A percentile compares a stretch with the other conserved stretches of the same genome.
These are phyloP conservation scores for Drosophila cardini DNA, from an alignment of 1,140 invertebrate species.

Conservation along the genomic window DNA sequence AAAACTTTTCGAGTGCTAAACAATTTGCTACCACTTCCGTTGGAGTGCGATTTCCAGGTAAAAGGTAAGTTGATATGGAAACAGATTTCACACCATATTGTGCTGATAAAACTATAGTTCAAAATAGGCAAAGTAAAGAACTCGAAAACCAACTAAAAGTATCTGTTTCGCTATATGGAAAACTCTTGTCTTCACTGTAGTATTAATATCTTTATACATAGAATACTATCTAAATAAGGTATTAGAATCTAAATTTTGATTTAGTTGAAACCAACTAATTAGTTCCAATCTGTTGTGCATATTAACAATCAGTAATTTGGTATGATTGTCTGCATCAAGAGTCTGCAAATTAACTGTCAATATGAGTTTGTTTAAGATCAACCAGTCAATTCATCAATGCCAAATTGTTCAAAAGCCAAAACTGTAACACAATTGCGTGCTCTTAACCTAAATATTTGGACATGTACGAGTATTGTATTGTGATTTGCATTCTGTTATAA, in stretches of 20 bases:
- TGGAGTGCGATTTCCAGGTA: slow-evolving; percentile 33
- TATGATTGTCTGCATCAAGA: too few species aligned
- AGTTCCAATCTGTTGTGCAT: too few species aligned
- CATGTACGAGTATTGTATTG: slow-evolving; percentile 18
- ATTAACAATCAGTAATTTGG: too few species aligned
- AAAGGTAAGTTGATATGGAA: slow-evolving; percentile 24
- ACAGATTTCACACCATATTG: slow-evolving; percentile 12
- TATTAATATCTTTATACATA: too few species aligned
- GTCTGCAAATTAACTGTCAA: too few species aligned
- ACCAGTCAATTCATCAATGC: slow-evolving; percentile 25
- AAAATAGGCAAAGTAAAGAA: not conserved
- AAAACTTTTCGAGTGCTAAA: slow-evolving; percentile 10
- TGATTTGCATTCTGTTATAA: slow-evolving; percentile 31
- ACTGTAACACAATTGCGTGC: slow-evolving; percentile 38
- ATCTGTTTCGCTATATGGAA: not conserved
- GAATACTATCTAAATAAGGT: too few species aligned
- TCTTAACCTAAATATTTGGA: slow-evolving; percentile 28
- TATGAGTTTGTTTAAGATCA: not conserved
- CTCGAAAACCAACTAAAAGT: too few species aligned
- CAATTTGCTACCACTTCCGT: slow-evolving; percentile 37
- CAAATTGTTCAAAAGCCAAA: slow-evolving; percentile 37
- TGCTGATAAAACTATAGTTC: not conserved
- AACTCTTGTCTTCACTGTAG: too few species aligned
- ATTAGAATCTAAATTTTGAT: too few species aligned
- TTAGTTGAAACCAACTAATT: too few species aligned